Evolutionary conservation across 2,888 invertebrate species (phyloP).

Genomic region (Liodrosophila aerea): DNA sequence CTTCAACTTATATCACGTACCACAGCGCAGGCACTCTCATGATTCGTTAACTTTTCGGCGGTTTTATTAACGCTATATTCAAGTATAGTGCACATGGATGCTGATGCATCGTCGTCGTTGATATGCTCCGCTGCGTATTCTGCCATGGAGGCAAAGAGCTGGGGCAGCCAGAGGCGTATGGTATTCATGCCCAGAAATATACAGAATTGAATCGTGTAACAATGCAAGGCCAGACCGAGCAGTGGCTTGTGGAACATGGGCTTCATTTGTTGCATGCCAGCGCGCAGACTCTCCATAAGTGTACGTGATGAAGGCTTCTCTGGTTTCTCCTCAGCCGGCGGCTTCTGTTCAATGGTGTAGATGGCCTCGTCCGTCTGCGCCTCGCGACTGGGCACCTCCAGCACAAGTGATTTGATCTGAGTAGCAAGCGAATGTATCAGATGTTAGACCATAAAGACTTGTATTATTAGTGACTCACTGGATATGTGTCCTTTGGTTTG

Average conservation of each 20-base stretch:
- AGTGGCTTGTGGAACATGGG: slow-evolving; percentile 87
- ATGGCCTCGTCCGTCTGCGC: slow-evolving; percentile 53
- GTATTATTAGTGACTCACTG: no score
- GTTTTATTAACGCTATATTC: slow-evolving; percentile 80
- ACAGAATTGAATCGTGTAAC: slow-evolving; percentile 86
- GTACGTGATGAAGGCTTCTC: slow-evolving; percentile 39
- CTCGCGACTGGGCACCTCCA: slow-evolving; percentile 73
- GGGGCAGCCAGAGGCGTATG: slow-evolving; percentile 92
- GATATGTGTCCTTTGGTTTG: slow-evolving; percentile 85
- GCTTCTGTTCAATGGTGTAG: slow-evolving; percentile 68
- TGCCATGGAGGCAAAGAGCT: slow-evolving; percentile 89
- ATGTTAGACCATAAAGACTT: no score
- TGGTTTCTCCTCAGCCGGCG: not conserved
- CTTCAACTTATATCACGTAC: slow-evolving; percentile 62
- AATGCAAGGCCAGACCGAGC: slow-evolving; percentile 85
- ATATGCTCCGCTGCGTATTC: slow-evolving; percentile 81
- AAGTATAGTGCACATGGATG: slow-evolving; percentile 79
- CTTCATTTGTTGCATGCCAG: slow-evolving; percentile 86
- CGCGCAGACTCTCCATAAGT: slow-evolving; percentile 81
- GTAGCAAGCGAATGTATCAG: no score
- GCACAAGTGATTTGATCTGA: slow-evolving; percentile 70
- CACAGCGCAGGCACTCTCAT: slow-evolving; percentile 71
- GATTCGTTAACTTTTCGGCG: slow-evolving; percentile 53
- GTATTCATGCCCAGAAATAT: slow-evolving; percentile 89
- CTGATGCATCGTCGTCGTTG: slow-evolving; percentile 32